These are phyloP conservation scores for Phyllotis vaccarum DNA, from an alignment of 2,797 vertebrate genomes.

Conservation along the genomic window DNA sequence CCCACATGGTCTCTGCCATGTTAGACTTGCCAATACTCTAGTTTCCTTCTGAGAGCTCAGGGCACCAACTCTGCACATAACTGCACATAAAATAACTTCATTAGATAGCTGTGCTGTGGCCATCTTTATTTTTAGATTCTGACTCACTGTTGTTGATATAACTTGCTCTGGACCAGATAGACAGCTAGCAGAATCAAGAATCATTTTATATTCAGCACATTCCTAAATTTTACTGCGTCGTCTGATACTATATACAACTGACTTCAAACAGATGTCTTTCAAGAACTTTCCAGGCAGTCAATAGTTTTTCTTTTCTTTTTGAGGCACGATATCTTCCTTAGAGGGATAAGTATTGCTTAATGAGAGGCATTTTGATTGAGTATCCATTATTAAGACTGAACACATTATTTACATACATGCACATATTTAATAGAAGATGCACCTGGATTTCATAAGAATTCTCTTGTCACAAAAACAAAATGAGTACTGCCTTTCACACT, in stretches of 20 bases:
- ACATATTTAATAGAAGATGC: conserved; percentile 16
- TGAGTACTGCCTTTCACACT: conserved; percentile 27
- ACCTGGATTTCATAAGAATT: conserved; percentile 33
- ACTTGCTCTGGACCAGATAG: conserved; percentile 62
- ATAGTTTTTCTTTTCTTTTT: background rate
- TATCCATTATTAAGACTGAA: background rate
- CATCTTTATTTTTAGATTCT: conserved; percentile 75
- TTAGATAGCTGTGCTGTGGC: conserved; percentile 34
- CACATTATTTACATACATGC: background rate
- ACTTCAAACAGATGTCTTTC: conserved; percentile 53
- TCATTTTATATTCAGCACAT: conserved; percentile 12
- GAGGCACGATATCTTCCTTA: conserved; percentile 48
- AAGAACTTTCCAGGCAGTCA: conserved; percentile 25
- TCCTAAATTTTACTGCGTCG: conserved; percentile 41
- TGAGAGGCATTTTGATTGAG: conserved; percentile 5
- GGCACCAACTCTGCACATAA: conserved; percentile 22
- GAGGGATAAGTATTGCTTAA: conserved; percentile 12
- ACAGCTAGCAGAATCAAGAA: conserved; percentile 7
- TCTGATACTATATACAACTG: background rate
- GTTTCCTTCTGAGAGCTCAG: conserved; percentile 41
- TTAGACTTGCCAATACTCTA: background rate
- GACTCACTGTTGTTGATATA: conserved; percentile 64
- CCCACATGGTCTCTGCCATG: background rate
- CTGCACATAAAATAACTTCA: conserved; percentile 55
- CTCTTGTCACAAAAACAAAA: conserved; percentile 53